Base-by-base conservation (phyloP, 1,140 invertebrate species). In the Bemisia tabaci region DNA sequence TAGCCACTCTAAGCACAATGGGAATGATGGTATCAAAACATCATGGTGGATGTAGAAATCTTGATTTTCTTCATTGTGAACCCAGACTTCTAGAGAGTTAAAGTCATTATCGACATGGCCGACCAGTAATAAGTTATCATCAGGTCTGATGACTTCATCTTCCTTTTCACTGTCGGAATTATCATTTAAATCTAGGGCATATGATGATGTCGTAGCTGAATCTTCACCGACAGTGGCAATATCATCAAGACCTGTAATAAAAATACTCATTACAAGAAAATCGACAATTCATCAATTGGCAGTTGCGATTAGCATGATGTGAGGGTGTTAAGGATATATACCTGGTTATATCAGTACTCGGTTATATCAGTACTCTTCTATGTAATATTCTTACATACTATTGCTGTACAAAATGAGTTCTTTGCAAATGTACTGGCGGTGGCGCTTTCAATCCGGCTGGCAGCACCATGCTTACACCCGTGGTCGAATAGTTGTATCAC, bases 1-100 rank as follows among this genome's bases (percentile, higher is more conserved):
- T 39, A 97, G 76, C 92, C 94, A 97, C 77, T 97, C 94, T 26
- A 97, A 83, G 73, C 91, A 93, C 9, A 97, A 78, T 2, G 95
- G 94, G 75, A 92, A 92, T 60, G 90, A 85, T 2, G 92, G 87
- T 62, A 97, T 78, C 17, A 95, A 76, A 62, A 95, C 86, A 75
- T 97, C 94, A 78, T 97, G 95, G 75, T 97, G 94, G 12, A 94
- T 87, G 77, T 96, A 98, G 64, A 96, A 84, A 22, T 91, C 91
- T 58, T 84, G 87, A 74, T 93, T 89, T 27, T 85, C 82, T 76
- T 92, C 87, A 78, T 97, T 97, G 74, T 93, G 95, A 59, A 97
- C 86, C 82, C 91, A 89, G 62, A 97, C 84, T 85, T 97, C 93
- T 69, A 98, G 79, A 64, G 88, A 81, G 73, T 88, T 88, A 23